Evolutionary conservation across 2,113 vertebrate species (phyloP), one percentile per base, ranked within the genome.

Genomic region (Gopherus evgoodei): DNA sequence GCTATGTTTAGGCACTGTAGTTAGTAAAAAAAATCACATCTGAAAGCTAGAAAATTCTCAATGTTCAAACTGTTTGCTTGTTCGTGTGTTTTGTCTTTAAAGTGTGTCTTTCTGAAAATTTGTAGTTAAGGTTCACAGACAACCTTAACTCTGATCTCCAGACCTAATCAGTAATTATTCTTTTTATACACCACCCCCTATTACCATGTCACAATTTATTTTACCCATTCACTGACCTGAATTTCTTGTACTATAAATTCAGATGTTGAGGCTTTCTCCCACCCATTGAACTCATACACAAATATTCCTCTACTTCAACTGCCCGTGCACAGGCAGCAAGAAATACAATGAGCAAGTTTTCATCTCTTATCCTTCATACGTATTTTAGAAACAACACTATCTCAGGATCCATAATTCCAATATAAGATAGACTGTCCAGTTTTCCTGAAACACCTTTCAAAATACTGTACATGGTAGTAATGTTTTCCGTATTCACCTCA

Each of bases 91-190:
- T 47, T 81, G 2, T 9, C 81, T 75, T 87, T 84, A 11, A 65
- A 38, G 27, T 22, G 38, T 1, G 10, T 88, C 50, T 38, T 42
- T 86, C 21, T 21, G 19, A 54, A 95, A 82, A 83, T 76, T 5
- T 17, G 47, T 75, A 83, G 47, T 76, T 84, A 24, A 3, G 49
- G 47, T 62, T 85, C 84, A 76, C 80, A 92, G 44, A 19, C 42
- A 49, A 44, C 80, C 31, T 84, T 42, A 44, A 24, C 38, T 62
- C 81, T 86, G 87, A 19, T 49, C 89, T 91, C n/a, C 53, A 75
- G 54, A 22, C 65, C 76, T 86, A 82, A 85, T 72, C 76, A 50
- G 35, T 93, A 86, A 57, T 69, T 91, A 8, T 75, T 91, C 57
- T 79, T 94, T 85, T 80, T 22, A 75, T 50, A 25, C 7, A 56